Base-by-base conservation (phyloP, 2,113 vertebrate genomes). In the Notarius lentiginosus region DNA sequence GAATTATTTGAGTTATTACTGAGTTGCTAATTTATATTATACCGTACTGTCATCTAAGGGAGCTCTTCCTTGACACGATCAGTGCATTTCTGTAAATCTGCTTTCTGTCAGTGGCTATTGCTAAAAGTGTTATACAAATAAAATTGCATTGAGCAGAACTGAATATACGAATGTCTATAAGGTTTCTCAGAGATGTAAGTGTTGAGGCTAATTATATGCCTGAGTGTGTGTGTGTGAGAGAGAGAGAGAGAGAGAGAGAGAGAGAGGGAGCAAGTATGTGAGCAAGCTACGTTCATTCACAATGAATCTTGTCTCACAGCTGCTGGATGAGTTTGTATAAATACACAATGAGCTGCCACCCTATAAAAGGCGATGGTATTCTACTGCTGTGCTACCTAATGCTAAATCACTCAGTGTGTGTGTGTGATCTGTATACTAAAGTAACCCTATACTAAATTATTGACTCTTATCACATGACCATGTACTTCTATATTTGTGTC, bases 351-450 rank as follows among this genome's bases (percentile, higher is more conserved):
- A 89, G 83, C 24, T 81, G 65, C 17, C 91, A 91, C 92, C 92
- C 94, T 94, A 95, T 94, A 94, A 94, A 94, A 94, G 95, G 95
- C 92, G 91, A 93, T 92, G 92, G 90, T 91, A 94, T 95, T 95
- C 85, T 89, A 73, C 85, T 90, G 88, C 86, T 92, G 55, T 82
- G 84, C 84, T 84, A 77, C 58, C 86, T 82, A 73, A 79, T 80
- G 80, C 76, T 89, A 81, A 87, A 87, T 80, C 77, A 90, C 60
- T 55, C 77, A 85, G 88, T 87, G 86, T 86, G 82, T 85, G 34
- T 83, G 79, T 79, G 56, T 76, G 53, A 10, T 53, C 30, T 68
- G 81, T 53, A 66, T 70, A 65, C 65, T 80, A 80, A 80, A 80
- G 17, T 41, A 80, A 60, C 55, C 4, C 55, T 22, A 60, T 80